Evolutionary conservation across 2,797 vertebrate genomes (phyloP), one percentile per base, ranked within the genome.

Genomic region (Salarias fasciatus): DNA sequence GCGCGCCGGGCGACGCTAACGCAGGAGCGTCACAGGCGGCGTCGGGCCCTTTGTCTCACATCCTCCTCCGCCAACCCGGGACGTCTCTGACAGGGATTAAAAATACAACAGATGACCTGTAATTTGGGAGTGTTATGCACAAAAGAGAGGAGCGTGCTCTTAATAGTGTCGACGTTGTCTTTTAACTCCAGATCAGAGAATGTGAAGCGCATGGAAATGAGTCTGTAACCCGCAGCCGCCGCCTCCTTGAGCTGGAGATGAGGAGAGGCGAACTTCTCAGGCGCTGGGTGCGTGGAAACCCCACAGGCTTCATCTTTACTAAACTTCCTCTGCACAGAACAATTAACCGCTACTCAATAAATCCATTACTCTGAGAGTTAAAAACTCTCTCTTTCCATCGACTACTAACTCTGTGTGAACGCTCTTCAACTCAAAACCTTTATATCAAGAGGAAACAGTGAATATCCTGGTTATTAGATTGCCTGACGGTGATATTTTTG

Each of bases 171-270:
- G 43, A 80, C 64, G 53, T 45, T 62, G 67, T 82, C 86, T 89
- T 90, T 89, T 84, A 90, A 88, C 84, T 88, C 5, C 50, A 90
- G 87, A 88, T 87, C 85, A 88, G 81, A 87, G 77, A 71, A 67
- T n/a, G 58, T 72, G 77, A 70, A 77, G 70, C 73, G 82, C 77
- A 84, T 77, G 64, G 79, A 69, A 89, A 90, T 85, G 53, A 73
- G 70, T 74, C 48, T 86, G 18, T 70, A 77, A 79, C 64, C 41
- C 11, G 28, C 42, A 73, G 53, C 54, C 14, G 61, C 13, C 37
- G 8, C 62, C 41, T 85, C 77, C 67, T 75, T 72, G 47, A 24
- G 69, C 55, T 63, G 57, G 70, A 75, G 75, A 63, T 4, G 49
- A 52, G 69, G 67, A 67, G 82, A 83, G 74, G 80, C 73, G 64